Evolutionary conservation across 2,888 invertebrate species (phyloP).

Genomic region (Drosophila subsilvestris): DNA sequence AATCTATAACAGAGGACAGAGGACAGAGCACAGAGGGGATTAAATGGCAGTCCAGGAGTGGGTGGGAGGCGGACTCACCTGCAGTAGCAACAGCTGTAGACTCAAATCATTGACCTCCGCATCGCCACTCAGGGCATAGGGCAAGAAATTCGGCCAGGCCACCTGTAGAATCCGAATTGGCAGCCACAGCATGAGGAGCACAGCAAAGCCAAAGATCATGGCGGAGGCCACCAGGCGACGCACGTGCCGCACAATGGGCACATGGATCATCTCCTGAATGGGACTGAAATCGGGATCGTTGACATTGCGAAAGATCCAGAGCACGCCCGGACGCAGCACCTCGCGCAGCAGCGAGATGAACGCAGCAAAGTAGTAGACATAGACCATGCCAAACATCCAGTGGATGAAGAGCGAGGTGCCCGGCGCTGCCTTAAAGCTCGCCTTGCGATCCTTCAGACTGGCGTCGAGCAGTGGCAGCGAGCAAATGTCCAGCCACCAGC

Average conservation of each 20-base stretch:
- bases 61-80: slow-evolving; percentile 85
- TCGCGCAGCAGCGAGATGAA: slow-evolving; percentile 96
- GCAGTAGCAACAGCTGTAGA: slow-evolving; percentile 94
- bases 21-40: background rate
- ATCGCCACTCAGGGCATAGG: slow-evolving; percentile 95
- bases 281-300: slow-evolving; percentile 99
- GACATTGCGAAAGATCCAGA: slow-evolving; percentile 98
- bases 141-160: slow-evolving; percentile 94
- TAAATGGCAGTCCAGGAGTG: fast-evolving
- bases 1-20: slow-evolving; percentile 86
- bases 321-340: slow-evolving; percentile 96
- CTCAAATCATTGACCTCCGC: slow-evolving; percentile 97
- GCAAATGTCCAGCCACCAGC: slow-evolving; percentile 99
- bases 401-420: slow-evolving; percentile 99
- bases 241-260: slow-evolving; percentile 95
- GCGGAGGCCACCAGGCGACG: slow-evolving; percentile 96
- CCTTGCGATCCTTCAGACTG: slow-evolving; percentile 90
- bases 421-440: slow-evolving; percentile 94
- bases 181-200: slow-evolving; percentile 97
- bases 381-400: slow-evolving; percentile 99
- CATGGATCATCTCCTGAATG: slow-evolving; percentile 98
- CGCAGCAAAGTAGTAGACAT: slow-evolving; percentile 99
- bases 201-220: slow-evolving; percentile 97
- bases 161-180: slow-evolving; percentile 94
- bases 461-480: slow-evolving; percentile 96